These are phyloP conservation scores for Aphis gossypii DNA, from an alignment of 1,140 invertebrate genomes.

Conservation along the genomic window DNA sequence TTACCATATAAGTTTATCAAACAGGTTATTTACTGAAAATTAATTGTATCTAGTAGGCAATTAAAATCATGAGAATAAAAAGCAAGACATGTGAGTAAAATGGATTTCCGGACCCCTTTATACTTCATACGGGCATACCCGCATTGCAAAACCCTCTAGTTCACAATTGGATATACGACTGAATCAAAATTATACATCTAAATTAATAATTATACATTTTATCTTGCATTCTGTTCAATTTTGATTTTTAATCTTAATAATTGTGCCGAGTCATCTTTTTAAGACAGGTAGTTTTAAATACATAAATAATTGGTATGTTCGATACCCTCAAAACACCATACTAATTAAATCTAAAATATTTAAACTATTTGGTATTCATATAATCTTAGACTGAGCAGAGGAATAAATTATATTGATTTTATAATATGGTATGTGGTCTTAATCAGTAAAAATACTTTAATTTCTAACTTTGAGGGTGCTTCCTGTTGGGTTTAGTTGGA, in stretches of 20 bases:
- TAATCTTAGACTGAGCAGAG: background rate
- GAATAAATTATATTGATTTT: background rate
- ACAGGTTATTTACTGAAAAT: too few species aligned
- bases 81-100: background rate
- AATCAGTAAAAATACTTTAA: background rate
- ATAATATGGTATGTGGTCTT: background rate
- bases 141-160: background rate
- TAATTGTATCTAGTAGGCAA: background rate
- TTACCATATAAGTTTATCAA: too few species aligned
- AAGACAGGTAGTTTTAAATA: background rate
- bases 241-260: background rate
- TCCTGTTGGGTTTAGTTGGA: background rate
- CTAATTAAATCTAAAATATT: background rate
- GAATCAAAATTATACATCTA: too few species aligned
- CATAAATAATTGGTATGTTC: background rate
- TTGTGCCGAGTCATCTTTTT: background rate
- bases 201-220: background rate
- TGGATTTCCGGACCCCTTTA: background rate
- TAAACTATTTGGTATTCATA: background rate
- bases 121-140: background rate
- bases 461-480: background rate
- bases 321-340: background rate
- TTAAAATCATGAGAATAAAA: background rate
- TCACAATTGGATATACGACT: background rate
- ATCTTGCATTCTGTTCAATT: background rate